Evolutionary conservation across 2,113 vertebrate genomes (phyloP).

Genomic region (Cavia aperea): DNA sequence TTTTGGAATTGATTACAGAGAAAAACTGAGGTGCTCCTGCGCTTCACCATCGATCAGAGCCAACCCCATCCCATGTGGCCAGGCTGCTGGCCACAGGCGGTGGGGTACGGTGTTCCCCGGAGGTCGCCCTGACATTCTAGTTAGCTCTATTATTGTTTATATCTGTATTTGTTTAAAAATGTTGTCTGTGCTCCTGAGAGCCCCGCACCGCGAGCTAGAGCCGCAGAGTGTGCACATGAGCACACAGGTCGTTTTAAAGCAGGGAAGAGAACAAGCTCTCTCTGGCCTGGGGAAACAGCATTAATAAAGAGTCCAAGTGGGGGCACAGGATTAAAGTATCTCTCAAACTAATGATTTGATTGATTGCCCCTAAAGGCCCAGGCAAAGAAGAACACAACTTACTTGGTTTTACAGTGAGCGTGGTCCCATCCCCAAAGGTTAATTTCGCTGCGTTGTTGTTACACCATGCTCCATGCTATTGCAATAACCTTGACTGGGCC

Average conservation of each 20-base stretch:
- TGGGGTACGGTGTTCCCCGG: not conserved
- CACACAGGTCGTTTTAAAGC: conserved; percentile 16
- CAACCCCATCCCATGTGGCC: not conserved
- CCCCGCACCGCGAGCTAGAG: not conserved
- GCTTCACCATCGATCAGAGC: not conserved
- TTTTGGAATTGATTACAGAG: conserved; percentile 39
- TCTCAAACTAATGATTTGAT: conserved; percentile 67
- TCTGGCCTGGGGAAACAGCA: conserved; percentile 53
- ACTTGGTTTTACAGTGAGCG: conserved; percentile 58
- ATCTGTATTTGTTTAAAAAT: conserved; percentile 13
- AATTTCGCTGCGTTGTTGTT: not conserved
- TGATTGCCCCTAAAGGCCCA: conserved; percentile 56
- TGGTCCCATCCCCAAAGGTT: conserved; percentile 65
- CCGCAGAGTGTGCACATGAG: fast-evolving
- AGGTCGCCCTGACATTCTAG: not conserved
- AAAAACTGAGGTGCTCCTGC: not conserved
- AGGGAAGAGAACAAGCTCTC: conserved; percentile 30
- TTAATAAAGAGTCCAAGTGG: conserved; percentile 65
- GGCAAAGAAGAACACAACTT: conserved; percentile 50
- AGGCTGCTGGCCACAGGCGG: not conserved
- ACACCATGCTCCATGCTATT: conserved; percentile 54
- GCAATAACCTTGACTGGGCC: conserved; percentile 66
- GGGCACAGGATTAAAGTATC: conserved; percentile 67
- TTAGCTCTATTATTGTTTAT: conserved; percentile 11
- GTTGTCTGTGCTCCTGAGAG: not conserved